phyloP scores from a whole-genome alignment of 2,113 vertebrate genomes.

The Hyaena hyaena region DNA sequence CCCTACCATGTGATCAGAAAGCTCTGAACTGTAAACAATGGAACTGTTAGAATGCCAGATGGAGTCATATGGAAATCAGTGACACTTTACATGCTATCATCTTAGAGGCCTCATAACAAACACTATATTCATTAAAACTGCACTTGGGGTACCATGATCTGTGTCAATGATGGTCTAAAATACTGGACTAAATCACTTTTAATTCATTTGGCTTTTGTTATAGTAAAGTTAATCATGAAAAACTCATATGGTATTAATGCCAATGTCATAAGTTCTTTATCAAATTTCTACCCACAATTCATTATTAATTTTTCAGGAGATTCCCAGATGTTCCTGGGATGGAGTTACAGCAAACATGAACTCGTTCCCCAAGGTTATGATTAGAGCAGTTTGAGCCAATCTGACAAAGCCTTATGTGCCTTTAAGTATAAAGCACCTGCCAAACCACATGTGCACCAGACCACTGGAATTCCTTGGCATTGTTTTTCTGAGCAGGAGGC shows the following conservation, averaged over 20 bases:
- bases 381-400: constrained; percentile 77
- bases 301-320: constrained; percentile 82
- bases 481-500: constrained; percentile 67
- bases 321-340: constrained; percentile 78
- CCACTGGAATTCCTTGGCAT: constrained; percentile 83
- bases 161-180: constrained; percentile 72
- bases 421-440: constrained; percentile 83
- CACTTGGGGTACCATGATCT: constrained; percentile 41
- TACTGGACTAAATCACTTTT: constrained; percentile 72
- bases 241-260: constrained; percentile 74
- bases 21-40: constrained; percentile 30
- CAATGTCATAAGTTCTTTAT: constrained; percentile 81
- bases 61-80: neutral
- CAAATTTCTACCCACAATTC: constrained; percentile 77
- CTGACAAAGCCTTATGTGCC: constrained; percentile 76
- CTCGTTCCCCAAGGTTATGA: constrained; percentile 76
- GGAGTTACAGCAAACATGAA: constrained; percentile 83
- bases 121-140: constrained; percentile 11
- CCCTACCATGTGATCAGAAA: constrained; percentile 35
- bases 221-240: constrained; percentile 27
- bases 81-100: constrained; percentile 47
- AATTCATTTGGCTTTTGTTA: constrained; percentile 22
- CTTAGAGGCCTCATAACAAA: constrained; percentile 41
- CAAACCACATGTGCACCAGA: constrained; percentile 82
- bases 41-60: constrained; percentile 39